Evolutionary conservation across 1,140 invertebrate genomes (phyloP), one percentile per base, ranked within the genome.

Genomic region (Melipona quadrifasciata): DNA sequence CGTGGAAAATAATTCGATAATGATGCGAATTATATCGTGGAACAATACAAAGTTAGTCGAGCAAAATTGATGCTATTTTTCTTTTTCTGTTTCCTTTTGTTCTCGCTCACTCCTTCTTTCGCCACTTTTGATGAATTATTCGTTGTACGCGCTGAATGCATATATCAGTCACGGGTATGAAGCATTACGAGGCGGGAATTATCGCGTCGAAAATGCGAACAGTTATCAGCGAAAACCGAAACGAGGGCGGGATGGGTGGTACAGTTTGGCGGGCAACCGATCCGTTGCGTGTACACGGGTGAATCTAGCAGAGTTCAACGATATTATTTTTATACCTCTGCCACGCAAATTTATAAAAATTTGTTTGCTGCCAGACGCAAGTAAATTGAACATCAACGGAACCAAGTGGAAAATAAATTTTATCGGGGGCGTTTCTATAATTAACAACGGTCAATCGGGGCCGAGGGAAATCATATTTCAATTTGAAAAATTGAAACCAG

Each of bases 351-450:
- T 83, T 83, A 70, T 78, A 83, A 58, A 83, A 83, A 77, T 78
- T 82, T 77, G 81, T 78, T 78, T 47, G 75, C 74, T 58, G 75
- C 53, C 53, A 67, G 74, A 67, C 75, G 39, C 64, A 19, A 77
- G 65, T 67, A 70, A 83, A 83, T 83, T 58, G 53, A 83, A 78
- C 58, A 78, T 70, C 64, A 83, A 70, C 65, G 64, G 31, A n/a
- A 70, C 47, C 74, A 68, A 78, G 81, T 76, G 81, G 74, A 83
- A 83, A 83, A 83, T 78, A 83, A 78, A 78, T 83, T 83, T 78
- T 55, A 83, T 83, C 81, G 72, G 21, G 34, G 31, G 24, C 68
- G 31, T 70, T 61, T 78, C 51, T 78, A 68, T 83, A 83, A 83
- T 83, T 83, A 83, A 83, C 81, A 76, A 78, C 81, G 74, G 75